Base-by-base conservation (phyloP, 2,797 vertebrate species). In the Phoeniculus purpureus region DNA sequence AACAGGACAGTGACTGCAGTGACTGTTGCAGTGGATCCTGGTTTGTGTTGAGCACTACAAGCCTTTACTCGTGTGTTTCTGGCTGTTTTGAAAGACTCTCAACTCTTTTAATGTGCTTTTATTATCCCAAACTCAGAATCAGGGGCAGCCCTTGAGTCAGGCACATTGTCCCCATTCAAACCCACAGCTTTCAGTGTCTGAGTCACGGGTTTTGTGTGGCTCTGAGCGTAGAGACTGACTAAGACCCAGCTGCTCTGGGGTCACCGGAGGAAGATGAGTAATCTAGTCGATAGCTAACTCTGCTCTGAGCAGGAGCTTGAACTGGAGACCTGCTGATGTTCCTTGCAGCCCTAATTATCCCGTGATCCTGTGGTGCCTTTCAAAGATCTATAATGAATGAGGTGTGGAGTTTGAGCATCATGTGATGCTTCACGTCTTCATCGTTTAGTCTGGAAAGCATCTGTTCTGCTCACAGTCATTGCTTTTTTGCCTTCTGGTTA, bases 381-480 rank as follows among this genome's bases (percentile, higher is more conserved):
- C 75, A 81, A 21, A 27, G 72, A 9, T 61, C 9, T 25, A 6
- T 55, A 84, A 64, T 66, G 58, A 73, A 77, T 18, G 64, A 91
- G 40, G 40, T 77, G n/a, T 76, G 60, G 47, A 48, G 66, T 73
- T 76, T 56, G 34, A 90, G 43, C 20, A 32, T 76, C 81, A 59
- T n/a, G 45, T 73, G 83, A 54, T 91, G 52, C 54, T 91, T 81
- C 47, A 23, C 68, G 70, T 76, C 89, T 23, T 88, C 67, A 48
- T 67, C 71, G 34, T 68, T 66, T 54, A 54, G 27, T 34, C 77
- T 56, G 13, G 29, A 67, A 86, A 83, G 34, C 12, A 2, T 56
- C 59, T 34, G 7, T 76, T 90, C 88, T 43, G 48, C 23, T 81
- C 56, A 32, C 70, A 76, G 3, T 76, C 79, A 15, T 54, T 61